Base-by-base conservation (phyloP, 2,888 invertebrate species). In the Unio pictorum region DNA sequence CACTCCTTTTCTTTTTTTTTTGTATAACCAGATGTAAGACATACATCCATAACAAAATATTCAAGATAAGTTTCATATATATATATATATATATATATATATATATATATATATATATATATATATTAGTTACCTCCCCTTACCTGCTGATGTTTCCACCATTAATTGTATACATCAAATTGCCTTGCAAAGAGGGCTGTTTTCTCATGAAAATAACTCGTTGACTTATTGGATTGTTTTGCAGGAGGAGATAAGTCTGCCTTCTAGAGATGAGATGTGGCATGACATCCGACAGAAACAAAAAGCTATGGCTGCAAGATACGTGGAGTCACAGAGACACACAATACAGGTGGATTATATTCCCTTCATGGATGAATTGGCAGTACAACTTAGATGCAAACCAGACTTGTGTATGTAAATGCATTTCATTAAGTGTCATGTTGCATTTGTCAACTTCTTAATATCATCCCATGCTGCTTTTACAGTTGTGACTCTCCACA, bases 341-440 rank as follows among this genome's bases (percentile, higher is more conserved):
- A 91, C 91, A 4, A 88, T 90, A n/a, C 89, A 91, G 75, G 90
- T 91, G 20, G 89, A 90, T 68, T 84, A 79, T 71, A 68, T 86
- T 15, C 67, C 67, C 11, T 90, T 87, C 75, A 90, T 91, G 91
- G 91, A 91, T 75, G 89, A 90, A 69, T 72, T 91, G 69, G 91
- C 91, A 7, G 78, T 81, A 55, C 61, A 89, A 4, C 81, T 88
- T 56, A 91, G 91, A 23, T 89, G 88, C 69, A 85, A 85, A 69
- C 91, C 91, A 0, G 81, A 89, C 71, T 64, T 90, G 45, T 64
- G 86, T 84, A 81, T 83, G 79, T 78, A 45, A 45, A 45, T 45
- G 3, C 15, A 45, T 45, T 45, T 45, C 15, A 45, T 15, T 11
- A 15, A 45, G 45, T 15, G 15, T 30, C 5, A 4, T 30, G 30